phyloP scores from a whole-genome alignment of 1,140 invertebrate species.

The Listronotus bonariensis region DNA sequence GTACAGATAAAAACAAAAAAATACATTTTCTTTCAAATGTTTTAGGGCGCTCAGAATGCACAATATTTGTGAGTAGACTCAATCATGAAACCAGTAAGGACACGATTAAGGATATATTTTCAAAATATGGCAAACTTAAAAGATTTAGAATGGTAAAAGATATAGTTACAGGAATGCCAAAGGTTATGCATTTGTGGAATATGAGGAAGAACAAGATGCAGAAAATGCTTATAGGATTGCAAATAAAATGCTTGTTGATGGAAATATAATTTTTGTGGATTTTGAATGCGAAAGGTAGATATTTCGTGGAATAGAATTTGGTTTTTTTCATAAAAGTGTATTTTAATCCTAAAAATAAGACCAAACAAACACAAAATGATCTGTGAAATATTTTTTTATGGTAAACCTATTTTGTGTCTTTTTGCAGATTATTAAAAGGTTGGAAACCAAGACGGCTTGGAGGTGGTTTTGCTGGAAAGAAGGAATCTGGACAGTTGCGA shows the following conservation, averaged over 20 bases:
- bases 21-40: slow-evolving; percentile 1
- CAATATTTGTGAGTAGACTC: slow-evolving; percentile 80
- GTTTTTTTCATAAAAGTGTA: background rate
- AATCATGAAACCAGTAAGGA: slow-evolving; percentile 71
- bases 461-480: slow-evolving; percentile 85
- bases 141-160: slow-evolving; percentile 71
- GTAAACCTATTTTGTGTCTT: too few species aligned
- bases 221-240: slow-evolving; percentile 64
- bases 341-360: too few species aligned
- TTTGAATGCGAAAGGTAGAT: slow-evolving; percentile 63
- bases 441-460: slow-evolving; percentile 86
- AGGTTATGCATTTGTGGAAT: slow-evolving; percentile 87
- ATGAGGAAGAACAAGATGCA: slow-evolving; percentile 65
- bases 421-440: slow-evolving; percentile 61
- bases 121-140: slow-evolving; percentile 68
- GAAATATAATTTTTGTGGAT: slow-evolving; percentile 72
- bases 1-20: too few species aligned
- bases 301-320: background rate
- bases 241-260: slow-evolving; percentile 62
- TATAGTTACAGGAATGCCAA: slow-evolving; percentile 77
- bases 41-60: slow-evolving; percentile 64
- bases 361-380: too few species aligned
- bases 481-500: slow-evolving; percentile 85
- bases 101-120: slow-evolving; percentile 66
- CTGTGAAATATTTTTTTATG: too few species aligned